A percentile compares a stretch with the other conserved stretches of the same genome.
These are phyloP conservation scores for Xyrichtys novacula DNA, from an alignment of 2,797 vertebrate genomes.

Conservation along the genomic window DNA sequence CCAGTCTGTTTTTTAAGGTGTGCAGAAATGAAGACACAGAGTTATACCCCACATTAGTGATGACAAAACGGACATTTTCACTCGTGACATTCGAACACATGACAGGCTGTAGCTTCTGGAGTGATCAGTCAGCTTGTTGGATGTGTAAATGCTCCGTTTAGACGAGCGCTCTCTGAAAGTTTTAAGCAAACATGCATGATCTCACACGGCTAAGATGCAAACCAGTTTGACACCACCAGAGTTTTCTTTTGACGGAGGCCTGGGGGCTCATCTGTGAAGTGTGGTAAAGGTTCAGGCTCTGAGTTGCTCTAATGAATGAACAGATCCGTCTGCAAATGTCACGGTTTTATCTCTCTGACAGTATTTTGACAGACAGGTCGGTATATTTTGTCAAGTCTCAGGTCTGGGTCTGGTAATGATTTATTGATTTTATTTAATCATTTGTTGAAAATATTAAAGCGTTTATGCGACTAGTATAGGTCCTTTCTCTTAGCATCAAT, in stretches of 20 bases:
- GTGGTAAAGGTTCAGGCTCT: neutral
- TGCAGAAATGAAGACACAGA: neutral
- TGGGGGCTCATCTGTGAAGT: slow-evolving; percentile 17
- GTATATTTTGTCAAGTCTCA: too few relatives aligned
- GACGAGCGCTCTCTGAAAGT: too few relatives aligned
- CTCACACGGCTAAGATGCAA: slow-evolving; percentile 32
- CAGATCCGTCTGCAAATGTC: neutral
- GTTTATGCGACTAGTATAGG: too few relatives aligned
- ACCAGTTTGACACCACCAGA: slow-evolving; percentile 40
- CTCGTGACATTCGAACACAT: neutral
- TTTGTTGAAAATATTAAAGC: too few relatives aligned
- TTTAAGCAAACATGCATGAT: slow-evolving; percentile 24
- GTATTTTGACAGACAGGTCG: neutral
- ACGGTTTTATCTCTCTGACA: neutral
- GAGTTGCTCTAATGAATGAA: neutral
- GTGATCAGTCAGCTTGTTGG: neutral
- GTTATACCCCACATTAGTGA: slow-evolving; percentile 7
- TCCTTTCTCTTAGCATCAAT: too few relatives aligned
- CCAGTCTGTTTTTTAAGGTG: neutral
- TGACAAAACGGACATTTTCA: slow-evolving; percentile 31
- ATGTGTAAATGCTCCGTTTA: neutral
- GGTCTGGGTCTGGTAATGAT: too few relatives aligned
- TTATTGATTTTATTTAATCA: too few relatives aligned
- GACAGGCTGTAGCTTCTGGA: neutral
- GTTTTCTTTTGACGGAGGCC: slow-evolving; percentile 19